Base-by-base conservation (phyloP, 2,888 invertebrate genomes). In the Diaperis boleti region DNA sequence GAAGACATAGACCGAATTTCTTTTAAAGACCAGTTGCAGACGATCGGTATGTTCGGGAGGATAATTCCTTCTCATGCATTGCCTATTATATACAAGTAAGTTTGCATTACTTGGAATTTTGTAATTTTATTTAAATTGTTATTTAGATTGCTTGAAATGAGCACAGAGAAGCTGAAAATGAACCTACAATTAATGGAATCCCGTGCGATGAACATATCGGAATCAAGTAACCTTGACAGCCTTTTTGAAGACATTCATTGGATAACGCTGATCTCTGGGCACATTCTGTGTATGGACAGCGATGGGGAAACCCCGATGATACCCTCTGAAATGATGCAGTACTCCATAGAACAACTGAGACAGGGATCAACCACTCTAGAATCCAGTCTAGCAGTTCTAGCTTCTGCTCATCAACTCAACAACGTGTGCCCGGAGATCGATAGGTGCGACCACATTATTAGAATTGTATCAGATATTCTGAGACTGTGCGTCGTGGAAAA, bases 171-270 rank as follows among this genome's bases (percentile, higher is more conserved):
- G 57, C 68, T 82, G 5, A 72, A 79, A 20, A 66, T 64, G 15
- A 78, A 79, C 62, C 72, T 83, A 10, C 77, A 78, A 61, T 64
- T 72, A 10, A 80, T 82, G 78, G 79, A 78, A 69, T 70, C 74
- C 1, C 77, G 78, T 15, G 77, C 81, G 2, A 79, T 81, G 78
- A 79, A 77, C 22, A 70, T 81, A 20, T 72, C 76, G 20, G 80
- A 81, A 64, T 74, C 80, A 1, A 67, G 72, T 8, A 55, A 69
- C 14, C 63, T 93, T 18, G 85, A 88, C 61, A 85, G 83, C 47
- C 81, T 95, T 22, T 94, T 92, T 76, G 96, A 96, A 82, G 95
- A 96, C 81, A 81, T 96, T 14, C 95, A 96, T 79, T 96, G 96
- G 96, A 85, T 93, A 18, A 82, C 95, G 17, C 86, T 96, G 74